Percentiles rank a stretch among this genome's conserved stretches.
Conservation (phyloP, 1,140 invertebrate species). For the Condylostylus longicornis region DNA sequence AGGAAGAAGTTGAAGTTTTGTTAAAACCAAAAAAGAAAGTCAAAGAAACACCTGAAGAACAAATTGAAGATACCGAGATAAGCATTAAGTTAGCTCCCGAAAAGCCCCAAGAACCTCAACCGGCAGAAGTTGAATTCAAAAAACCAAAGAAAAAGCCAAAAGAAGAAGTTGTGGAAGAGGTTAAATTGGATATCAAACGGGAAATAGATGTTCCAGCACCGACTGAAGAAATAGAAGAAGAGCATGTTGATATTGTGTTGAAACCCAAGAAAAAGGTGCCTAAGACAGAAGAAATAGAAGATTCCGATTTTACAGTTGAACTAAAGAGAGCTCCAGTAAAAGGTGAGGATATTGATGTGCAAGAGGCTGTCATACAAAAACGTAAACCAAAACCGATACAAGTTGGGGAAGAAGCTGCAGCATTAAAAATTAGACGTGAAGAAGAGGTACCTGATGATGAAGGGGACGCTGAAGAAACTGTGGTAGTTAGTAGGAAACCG, state of each 20-base stretch:
- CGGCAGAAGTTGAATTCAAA: conserved; percentile 24
- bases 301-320: no score
- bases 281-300: no score
- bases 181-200: conserved; percentile 21
- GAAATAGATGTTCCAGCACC: conserved; percentile 15
- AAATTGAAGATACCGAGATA: conserved; percentile 21
- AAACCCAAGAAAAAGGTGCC: no score
- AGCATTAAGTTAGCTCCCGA: conserved; percentile 10
- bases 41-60: conserved; percentile 16
- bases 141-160: conserved; percentile 18
- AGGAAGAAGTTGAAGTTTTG: conserved; percentile 22
- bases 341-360: conserved; percentile 9
- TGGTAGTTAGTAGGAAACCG: conserved; percentile 24
- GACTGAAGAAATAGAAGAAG: no score
- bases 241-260: no score
- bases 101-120: conserved; percentile 16
- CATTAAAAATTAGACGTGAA: conserved; percentile 21
- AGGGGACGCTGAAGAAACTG: conserved; percentile 16
- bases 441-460: background rate
- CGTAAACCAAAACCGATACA: conserved; percentile 14
- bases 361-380: conserved; percentile 15
- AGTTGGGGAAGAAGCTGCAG: conserved; percentile 15
- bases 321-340: conserved; percentile 10
- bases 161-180: conserved; percentile 26
- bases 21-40: conserved; percentile 20